A percentile compares a stretch with the other conserved stretches of the same genome.
Conservation (phyloP, 1,140 invertebrate genomes). For the Rhopalosiphum padi region DNA sequence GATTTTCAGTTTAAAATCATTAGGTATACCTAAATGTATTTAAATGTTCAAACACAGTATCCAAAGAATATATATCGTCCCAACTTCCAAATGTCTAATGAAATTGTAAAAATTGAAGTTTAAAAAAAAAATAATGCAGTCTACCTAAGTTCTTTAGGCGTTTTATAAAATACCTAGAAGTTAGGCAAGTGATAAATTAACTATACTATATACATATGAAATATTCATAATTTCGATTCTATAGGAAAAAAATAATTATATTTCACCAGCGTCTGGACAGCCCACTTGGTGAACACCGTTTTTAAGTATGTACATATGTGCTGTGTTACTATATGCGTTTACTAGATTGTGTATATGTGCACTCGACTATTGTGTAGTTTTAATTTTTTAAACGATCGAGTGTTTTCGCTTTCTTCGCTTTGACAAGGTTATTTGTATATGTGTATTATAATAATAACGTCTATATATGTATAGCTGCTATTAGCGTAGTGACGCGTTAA, state of each 20-base stretch:
- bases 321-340: background rate
- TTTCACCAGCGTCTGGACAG: background rate
- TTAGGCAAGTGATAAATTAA: background rate
- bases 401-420: background rate
- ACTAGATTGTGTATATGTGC: background rate
- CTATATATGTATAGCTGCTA: background rate
- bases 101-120: background rate
- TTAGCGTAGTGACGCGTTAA: background rate
- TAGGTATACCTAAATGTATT: too few relatives aligned
- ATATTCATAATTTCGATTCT: background rate
- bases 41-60: too few relatives aligned
- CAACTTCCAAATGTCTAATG: background rate
- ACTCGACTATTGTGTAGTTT: slow-evolving; percentile 15
- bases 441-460: background rate
- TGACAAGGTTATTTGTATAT: slow-evolving; percentile 9
- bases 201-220: background rate
- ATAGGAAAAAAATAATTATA: background rate
- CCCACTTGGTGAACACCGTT: background rate
- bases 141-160: background rate
- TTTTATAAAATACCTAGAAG: background rate
- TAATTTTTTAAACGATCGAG: background rate
- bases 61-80: too few relatives aligned
- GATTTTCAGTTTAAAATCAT: too few relatives aligned
- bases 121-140: background rate
- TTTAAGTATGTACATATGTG: background rate